Conservation (phyloP, 2,888 invertebrate species). For the Gryllus longicercus region DNA sequence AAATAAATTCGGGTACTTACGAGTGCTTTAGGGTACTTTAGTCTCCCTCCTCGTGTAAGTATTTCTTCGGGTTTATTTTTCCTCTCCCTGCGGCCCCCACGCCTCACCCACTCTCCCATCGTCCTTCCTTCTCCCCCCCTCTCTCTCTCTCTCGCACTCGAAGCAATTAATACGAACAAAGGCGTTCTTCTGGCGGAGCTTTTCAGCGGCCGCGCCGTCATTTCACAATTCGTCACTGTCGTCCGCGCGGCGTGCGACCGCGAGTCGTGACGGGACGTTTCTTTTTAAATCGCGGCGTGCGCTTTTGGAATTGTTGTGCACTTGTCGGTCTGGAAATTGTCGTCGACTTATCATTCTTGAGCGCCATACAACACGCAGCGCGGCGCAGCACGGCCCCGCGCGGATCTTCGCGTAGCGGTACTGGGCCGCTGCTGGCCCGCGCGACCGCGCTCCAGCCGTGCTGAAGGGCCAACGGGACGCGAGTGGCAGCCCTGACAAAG, state of each 20-base stretch:
- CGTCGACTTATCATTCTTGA: slow-evolving; percentile 6
- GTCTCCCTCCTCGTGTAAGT: too few species aligned
- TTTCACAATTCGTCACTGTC: slow-evolving; percentile 17
- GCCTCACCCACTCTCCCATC: not conserved
- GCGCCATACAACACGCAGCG: not conserved
- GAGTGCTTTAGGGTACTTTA: not conserved
- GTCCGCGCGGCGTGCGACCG: not conserved
- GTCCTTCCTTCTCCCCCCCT: not conserved
- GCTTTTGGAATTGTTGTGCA: slow-evolving; percentile 11
- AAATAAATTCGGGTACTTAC: slow-evolving; percentile 7
- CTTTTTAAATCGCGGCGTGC: not conserved
- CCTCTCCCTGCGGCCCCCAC: too few species aligned
- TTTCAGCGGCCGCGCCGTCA: not conserved
- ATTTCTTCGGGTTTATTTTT: too few species aligned
- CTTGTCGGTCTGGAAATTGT: slow-evolving; percentile 9
- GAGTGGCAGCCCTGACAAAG: too few species aligned
- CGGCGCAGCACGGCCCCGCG: too few species aligned
- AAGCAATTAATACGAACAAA: slow-evolving; percentile 1
- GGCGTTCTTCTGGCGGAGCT: not conserved
- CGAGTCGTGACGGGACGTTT: not conserved
- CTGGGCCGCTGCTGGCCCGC: too few species aligned
- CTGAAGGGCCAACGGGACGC: too few species aligned
- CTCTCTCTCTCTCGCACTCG: not conserved
- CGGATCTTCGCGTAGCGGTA: too few species aligned
- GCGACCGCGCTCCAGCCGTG: too few species aligned